Base-by-base conservation (phyloP, 2,888 invertebrate species). In the Ommatoiulus sabulosus region DNA sequence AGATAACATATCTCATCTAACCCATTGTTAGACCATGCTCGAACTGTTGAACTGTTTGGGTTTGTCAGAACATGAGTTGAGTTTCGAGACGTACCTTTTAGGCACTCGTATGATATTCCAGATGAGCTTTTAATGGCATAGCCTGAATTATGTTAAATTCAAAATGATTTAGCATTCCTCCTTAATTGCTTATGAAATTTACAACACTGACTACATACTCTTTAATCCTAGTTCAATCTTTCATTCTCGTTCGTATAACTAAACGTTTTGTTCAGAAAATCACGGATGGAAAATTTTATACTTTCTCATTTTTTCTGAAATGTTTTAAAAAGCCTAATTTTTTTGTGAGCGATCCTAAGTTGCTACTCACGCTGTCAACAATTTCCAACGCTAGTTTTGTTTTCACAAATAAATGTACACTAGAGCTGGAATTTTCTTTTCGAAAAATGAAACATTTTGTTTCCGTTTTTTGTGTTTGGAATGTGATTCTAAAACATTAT, bases 71-170 rank as follows among this genome's bases (percentile, higher is more conserved):
- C 52, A 8, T 15, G 52, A 52, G 15, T 52, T 48, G 48, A 7
- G 7, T 52, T 12, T 52, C 4, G 12, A 12, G 52, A 52, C 2
- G 35, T 52, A 48, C 52, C 52, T 0, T 20, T 5, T 20, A 20
- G n/a, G 63, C 17, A 63, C 20, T 20, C 63, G 20, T 20, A 20
- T 20, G 63, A 63, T 63, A n/a, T 63, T 63, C 24, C 20, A 63
- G 63, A 20, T 20, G 10, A 8, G 10, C 24, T 72, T 72, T 72
- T 72, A 10, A 72, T 72, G 24, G 3, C 6, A 72, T 72, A 72
- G 72, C 72, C 72, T 24, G 72, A 72, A 72, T 24, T 72, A 72
- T 72, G 72, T 72, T 24, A 24, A 72, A 72, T 72, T 24, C 72
- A 72, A 24, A 72, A 24, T 24, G 5, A 8, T 24, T 72, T 72